Percentiles rank a stretch among this genome's conserved stretches.
Evolutionary conservation across 2,888 invertebrate species (phyloP).

Genomic region (Dynastes maya): DNA sequence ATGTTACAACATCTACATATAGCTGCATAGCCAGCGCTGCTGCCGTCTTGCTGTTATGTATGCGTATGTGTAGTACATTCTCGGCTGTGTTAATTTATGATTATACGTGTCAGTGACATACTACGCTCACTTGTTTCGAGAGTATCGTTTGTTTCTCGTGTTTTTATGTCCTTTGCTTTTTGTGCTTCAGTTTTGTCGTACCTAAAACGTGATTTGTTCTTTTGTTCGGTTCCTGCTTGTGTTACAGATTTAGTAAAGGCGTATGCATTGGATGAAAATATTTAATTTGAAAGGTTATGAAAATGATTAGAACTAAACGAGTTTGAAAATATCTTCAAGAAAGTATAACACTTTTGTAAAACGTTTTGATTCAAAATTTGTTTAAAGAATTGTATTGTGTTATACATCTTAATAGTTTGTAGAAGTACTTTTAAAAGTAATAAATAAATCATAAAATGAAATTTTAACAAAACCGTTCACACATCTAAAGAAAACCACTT

Average conservation of each 20-base stretch:
- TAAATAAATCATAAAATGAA: too few species aligned
- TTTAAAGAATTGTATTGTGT: too few species aligned
- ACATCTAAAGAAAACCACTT: too few species aligned
- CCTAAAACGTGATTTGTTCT: conserved; percentile 20
- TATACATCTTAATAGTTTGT: too few species aligned
- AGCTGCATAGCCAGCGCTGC: conserved; percentile 7
- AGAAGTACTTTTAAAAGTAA: too few species aligned
- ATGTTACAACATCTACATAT: conserved; percentile 32
- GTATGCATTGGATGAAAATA: background rate
- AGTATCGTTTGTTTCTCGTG: conserved; percentile 41
- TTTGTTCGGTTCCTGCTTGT: conserved; percentile 3
- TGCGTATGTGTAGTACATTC: conserved; percentile 24
- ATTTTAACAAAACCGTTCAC: too few species aligned
- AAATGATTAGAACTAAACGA: too few species aligned
- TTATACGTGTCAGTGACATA: conserved; percentile 45
- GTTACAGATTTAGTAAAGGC: background rate
- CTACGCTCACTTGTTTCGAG: conserved; percentile 37
- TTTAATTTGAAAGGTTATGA: background rate
- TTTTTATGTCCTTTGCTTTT: conserved; percentile 33
- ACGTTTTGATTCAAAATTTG: too few species aligned
- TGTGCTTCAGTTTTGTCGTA: conserved; percentile 15
- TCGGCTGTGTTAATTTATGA: conserved; percentile 41
- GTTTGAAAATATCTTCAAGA: too few species aligned
- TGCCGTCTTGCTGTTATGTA: background rate
- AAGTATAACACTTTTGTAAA: too few species aligned